A percentile compares a stretch with the other conserved stretches of the same genome.
Conservation (phyloP, 2,797 vertebrate species). For the Tangara arthus region DNA sequence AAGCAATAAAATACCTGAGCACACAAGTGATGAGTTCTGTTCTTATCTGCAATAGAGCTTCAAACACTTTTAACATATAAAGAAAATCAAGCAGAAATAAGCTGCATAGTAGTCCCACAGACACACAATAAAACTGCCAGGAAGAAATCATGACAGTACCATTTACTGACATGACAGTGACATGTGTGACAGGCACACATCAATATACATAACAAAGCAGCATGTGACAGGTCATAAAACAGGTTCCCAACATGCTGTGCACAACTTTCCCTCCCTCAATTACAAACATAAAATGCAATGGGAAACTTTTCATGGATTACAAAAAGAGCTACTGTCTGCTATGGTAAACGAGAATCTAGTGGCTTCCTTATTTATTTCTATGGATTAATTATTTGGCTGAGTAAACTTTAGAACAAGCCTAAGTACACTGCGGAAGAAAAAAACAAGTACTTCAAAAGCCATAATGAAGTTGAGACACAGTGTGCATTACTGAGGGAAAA, state of each 20-base stretch:
- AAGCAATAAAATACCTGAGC: neutral
- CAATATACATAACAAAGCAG: neutral
- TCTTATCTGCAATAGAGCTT: neutral
- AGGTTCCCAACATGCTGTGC: neutral
- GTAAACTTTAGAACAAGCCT: neutral
- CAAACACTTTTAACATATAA: neutral
- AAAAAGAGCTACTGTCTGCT: neutral
- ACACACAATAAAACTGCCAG: neutral
- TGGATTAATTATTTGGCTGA: neutral
- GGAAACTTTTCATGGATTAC: neutral
- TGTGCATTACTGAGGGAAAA: neutral
- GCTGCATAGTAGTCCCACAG: neutral
- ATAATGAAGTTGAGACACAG: neutral
- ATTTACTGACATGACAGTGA: neutral
- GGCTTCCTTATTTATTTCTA: neutral
- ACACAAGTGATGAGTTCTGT: neutral
- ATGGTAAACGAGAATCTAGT: neutral
- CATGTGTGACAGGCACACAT: fast-evolving
- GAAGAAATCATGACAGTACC: neutral
- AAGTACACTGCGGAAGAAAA: neutral
- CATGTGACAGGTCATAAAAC: neutral
- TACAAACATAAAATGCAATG: neutral
- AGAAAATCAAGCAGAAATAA: neutral
- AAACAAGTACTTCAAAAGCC: neutral
- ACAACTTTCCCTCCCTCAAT: neutral